A percentile compares a stretch with the other conserved stretches of the same genome.
Evolutionary conservation across 2,888 invertebrate species (phyloP).

Genomic region (Macropis europaea): DNA sequence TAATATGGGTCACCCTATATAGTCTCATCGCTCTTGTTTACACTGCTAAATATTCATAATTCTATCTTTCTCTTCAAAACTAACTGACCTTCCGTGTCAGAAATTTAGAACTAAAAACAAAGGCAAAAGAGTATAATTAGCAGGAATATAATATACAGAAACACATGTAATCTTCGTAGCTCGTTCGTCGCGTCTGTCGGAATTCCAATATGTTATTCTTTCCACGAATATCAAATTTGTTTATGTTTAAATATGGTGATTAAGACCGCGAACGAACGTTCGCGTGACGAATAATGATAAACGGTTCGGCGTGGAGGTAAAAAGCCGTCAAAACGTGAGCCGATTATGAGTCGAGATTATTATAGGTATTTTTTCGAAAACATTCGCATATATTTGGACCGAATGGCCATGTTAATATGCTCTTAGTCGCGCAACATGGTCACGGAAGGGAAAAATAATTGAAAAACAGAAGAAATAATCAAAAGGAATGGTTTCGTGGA

Average conservation of each 20-base stretch:
- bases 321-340: constrained; percentile 11
- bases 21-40: too few relatives aligned
- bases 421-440: background rate
- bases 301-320: constrained; percentile 8
- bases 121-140: constrained; percentile 24
- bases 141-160: constrained; percentile 61
- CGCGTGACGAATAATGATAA: constrained; percentile 65
- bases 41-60: too few relatives aligned
- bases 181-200: constrained; percentile 24
- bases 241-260: constrained; percentile 45
- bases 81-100: background rate
- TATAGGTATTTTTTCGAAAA: constrained; percentile 67
- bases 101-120: background rate
- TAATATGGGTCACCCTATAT: too few relatives aligned
- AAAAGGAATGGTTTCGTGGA: background rate
- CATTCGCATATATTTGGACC: constrained; percentile 64
- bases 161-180: constrained; percentile 58
- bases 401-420: constrained; percentile 21
- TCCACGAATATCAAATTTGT: constrained; percentile 41
- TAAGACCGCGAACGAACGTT: constrained; percentile 37
- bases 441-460: background rate
- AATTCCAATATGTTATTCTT: constrained; percentile 10
- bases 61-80: background rate
- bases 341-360: constrained; percentile 52
- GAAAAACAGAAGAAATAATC: background rate